These are phyloP conservation scores for Dissostichus mawsoni DNA, from an alignment of 2,113 vertebrate genomes.

Conservation along the genomic window DNA sequence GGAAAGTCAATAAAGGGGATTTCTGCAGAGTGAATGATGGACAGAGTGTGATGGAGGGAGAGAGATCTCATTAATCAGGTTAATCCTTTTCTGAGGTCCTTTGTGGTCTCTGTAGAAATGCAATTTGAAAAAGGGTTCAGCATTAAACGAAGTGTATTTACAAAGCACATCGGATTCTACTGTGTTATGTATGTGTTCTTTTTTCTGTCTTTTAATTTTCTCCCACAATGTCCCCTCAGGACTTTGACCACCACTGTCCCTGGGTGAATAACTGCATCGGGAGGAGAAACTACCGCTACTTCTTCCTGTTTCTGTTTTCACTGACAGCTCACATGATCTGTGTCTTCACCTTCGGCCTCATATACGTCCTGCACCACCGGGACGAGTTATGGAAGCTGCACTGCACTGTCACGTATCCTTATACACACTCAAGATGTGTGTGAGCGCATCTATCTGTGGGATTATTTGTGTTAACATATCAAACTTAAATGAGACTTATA, in stretches of 20 bases:
- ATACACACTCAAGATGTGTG: not conserved
- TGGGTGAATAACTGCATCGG: slow-evolving; percentile 91
- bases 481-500: not conserved
- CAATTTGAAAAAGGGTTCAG: slow-evolving; percentile 53
- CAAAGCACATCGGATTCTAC: slow-evolving; percentile 14
- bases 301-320: slow-evolving; percentile 96
- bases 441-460: not conserved
- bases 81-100: slow-evolving; percentile 72
- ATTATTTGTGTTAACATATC: not conserved
- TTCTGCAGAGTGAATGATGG: slow-evolving; percentile 59
- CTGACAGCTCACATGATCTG: slow-evolving; percentile 93
- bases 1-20: slow-evolving; percentile 60
- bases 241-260: slow-evolving; percentile 98
- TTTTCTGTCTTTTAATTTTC: not conserved
- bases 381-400: slow-evolving; percentile 91
- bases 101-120: slow-evolving; percentile 61
- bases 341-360: slow-evolving; percentile 92
- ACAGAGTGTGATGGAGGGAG: slow-evolving; percentile 48
- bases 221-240: slow-evolving; percentile 76
- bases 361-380: slow-evolving; percentile 92
- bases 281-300: slow-evolving; percentile 97
- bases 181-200: not conserved
- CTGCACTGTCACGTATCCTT: slow-evolving; percentile 96
- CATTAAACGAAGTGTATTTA: slow-evolving; percentile 45
- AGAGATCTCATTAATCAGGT: slow-evolving; percentile 77